phyloP scores from a whole-genome alignment of 2,113 vertebrate species.

The Cyphomyrus plagiostoma region DNA sequence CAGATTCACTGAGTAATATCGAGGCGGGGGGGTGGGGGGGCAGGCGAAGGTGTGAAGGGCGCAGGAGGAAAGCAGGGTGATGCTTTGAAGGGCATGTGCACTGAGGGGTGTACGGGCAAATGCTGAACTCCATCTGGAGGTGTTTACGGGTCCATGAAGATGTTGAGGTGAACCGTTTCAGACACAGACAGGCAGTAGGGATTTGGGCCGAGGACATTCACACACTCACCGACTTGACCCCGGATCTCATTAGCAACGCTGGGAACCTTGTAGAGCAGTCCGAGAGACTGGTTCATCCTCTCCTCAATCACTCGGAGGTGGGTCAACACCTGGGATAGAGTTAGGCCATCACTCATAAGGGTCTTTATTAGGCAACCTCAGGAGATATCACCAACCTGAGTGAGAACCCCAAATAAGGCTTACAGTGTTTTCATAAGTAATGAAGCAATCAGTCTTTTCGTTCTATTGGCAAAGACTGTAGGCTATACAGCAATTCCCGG shows the following conservation, averaged over 20 bases:
- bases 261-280: constrained; percentile 92
- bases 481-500: not conserved
- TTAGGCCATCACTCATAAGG: constrained; percentile 9
- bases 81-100: not conserved
- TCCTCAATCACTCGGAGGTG: constrained; percentile 96
- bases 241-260: constrained; percentile 90
- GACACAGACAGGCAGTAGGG: not conserved
- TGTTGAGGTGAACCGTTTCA: not conserved
- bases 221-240: constrained; percentile 88
- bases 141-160: not conserved
- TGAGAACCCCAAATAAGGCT: not conserved
- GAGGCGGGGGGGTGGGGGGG: not conserved
- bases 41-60: not conserved
- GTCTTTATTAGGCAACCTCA: not conserved
- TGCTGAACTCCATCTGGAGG: not conserved
- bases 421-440: not conserved
- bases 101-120: not conserved
- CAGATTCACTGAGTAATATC: constrained; percentile 38
- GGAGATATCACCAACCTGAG: not conserved
- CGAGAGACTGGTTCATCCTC: constrained; percentile 96
- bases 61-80: not conserved
- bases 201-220: not conserved
- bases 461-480: not conserved
- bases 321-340: constrained; percentile 77
- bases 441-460: not conserved